Percentiles rank a stretch among this genome's conserved stretches.
Evolutionary conservation across 2,888 invertebrate genomes (phyloP).

Genomic region (Ormyrus nitidulus): DNA sequence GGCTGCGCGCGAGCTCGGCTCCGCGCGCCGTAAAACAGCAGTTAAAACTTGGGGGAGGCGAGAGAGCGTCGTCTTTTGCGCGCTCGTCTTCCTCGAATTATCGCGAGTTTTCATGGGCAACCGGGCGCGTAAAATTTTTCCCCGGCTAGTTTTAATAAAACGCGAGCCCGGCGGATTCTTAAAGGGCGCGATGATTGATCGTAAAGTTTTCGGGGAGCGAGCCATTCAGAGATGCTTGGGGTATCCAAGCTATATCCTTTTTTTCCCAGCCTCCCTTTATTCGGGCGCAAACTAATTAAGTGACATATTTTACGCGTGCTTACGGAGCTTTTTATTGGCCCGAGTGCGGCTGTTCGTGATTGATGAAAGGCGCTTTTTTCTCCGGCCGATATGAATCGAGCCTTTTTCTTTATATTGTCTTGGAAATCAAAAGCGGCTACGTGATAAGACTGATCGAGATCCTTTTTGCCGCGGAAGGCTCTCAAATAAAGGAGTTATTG

Average conservation of each 20-base stretch:
- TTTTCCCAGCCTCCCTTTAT: not conserved
- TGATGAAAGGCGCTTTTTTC: not conserved
- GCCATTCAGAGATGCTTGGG: not conserved
- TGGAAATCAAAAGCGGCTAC: not conserved
- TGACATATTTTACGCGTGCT: not conserved
- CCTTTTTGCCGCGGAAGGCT: not conserved
- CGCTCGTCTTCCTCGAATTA: constrained; percentile 36
- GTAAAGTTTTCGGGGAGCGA: constrained; percentile 23
- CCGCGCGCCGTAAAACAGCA: constrained; percentile 61
- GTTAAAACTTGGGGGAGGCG: constrained; percentile 64
- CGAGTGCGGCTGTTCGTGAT: not conserved
- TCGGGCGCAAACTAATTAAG: constrained; percentile 18
- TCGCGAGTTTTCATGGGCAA: constrained; percentile 45
- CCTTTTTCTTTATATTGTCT: too few species aligned
- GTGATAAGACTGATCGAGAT: not conserved
- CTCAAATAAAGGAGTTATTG: too few species aligned
- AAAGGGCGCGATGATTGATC: constrained; percentile 36
- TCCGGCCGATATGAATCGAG: not conserved
- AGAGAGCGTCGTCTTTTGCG: constrained; percentile 5
- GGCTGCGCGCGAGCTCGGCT: constrained; percentile 27
- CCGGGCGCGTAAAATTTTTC: constrained; percentile 28
- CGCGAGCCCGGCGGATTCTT: not conserved
- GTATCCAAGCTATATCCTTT: not conserved
- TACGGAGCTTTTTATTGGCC: not conserved
- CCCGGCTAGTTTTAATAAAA: constrained; percentile 2